Evolutionary conservation across 1,140 invertebrate species (phyloP).

Genomic region (Stegodyphus mimosarum): DNA sequence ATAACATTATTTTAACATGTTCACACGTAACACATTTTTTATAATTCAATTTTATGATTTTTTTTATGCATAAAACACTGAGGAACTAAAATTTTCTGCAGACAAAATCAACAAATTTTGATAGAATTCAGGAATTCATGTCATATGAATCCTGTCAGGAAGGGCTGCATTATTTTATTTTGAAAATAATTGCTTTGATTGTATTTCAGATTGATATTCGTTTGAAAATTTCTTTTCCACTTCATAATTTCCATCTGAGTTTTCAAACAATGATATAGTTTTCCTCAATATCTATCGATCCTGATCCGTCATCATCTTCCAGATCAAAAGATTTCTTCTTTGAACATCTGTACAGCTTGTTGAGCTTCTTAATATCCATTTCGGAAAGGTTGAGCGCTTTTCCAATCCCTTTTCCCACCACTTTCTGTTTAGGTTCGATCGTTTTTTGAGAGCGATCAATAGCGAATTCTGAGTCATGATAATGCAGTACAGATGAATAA

Average conservation of each 20-base stretch:
- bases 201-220: too few species aligned
- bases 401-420: neutral
- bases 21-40: too few species aligned
- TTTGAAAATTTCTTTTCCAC: too few species aligned
- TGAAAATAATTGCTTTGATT: too few species aligned
- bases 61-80: too few species aligned
- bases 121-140: too few species aligned
- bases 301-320: conserved; percentile 34
- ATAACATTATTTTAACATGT: too few species aligned
- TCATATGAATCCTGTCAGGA: too few species aligned
- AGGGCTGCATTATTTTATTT: too few species aligned
- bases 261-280: conserved; percentile 41
- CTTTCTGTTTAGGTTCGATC: conserved; percentile 11
- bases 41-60: too few species aligned
- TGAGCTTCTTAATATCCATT: conserved; percentile 52
- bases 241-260: conserved; percentile 36
- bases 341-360: conserved; percentile 41
- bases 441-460: conserved; percentile 54
- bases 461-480: conserved; percentile 84
- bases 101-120: too few species aligned
- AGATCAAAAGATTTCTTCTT: neutral
- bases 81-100: too few species aligned
- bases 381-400: conserved; percentile 20
- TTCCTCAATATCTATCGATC: conserved; percentile 28
- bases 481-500: conserved; percentile 86